phyloP scores from a whole-genome alignment of 2,888 invertebrate species.

The Heteromurus nitidus region DNA sequence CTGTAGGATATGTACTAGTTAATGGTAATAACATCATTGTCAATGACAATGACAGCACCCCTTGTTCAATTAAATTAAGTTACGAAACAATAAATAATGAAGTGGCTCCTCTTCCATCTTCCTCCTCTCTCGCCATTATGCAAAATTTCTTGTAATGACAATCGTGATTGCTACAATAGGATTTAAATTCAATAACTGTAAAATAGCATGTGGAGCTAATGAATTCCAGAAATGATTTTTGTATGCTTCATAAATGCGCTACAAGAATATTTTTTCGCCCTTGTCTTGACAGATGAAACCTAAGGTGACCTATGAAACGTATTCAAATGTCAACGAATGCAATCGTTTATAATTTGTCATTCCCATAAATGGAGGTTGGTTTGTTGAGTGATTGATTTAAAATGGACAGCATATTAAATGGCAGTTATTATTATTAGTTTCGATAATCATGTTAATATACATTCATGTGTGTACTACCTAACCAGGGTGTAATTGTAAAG shows the following conservation, averaged over 20 bases:
- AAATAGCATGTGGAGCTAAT: neutral
- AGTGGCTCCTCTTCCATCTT: slow-evolving; percentile 40
- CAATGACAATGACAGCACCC: slow-evolving; percentile 47
- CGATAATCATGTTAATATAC: neutral
- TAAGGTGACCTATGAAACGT: neutral
- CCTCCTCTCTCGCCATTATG: slow-evolving; percentile 31
- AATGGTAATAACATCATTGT: slow-evolving; percentile 32
- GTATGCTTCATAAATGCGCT: too few relatives aligned
- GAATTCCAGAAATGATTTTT: slow-evolving; percentile 39
- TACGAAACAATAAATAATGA: slow-evolving; percentile 33
- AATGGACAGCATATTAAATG: neutral
- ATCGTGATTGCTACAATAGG: too few relatives aligned
- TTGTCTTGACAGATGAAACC: too few relatives aligned
- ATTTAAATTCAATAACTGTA: neutral
- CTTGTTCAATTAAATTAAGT: slow-evolving; percentile 48
- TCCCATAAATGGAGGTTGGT: slow-evolving; percentile 34
- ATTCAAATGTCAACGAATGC: slow-evolving; percentile 45
- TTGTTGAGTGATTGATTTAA: slow-evolving; percentile 1
- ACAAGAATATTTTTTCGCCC: neutral
- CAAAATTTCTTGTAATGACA: slow-evolving; percentile 13
- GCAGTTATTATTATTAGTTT: neutral
- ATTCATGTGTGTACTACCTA: neutral
- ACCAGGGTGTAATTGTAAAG: neutral
- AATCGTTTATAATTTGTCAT: slow-evolving; percentile 42
- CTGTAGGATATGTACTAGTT: too few relatives aligned